Evolutionary conservation across 2,113 vertebrate species (phyloP).

Genomic region (Mellivora capensis): DNA sequence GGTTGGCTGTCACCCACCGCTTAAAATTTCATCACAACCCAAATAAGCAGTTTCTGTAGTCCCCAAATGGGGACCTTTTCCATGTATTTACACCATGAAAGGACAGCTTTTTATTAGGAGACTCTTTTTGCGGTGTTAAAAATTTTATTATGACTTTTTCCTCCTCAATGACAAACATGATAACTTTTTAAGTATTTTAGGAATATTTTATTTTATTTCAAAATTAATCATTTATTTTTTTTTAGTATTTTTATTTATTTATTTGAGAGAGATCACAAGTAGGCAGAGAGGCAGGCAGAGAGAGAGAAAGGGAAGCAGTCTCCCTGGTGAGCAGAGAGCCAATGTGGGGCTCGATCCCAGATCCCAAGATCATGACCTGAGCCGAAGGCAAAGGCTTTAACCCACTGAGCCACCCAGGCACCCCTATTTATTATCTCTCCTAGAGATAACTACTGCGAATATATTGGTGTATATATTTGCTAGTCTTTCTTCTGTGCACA

Average conservation of each 20-base stretch:
- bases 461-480: neutral
- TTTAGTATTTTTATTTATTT: neutral
- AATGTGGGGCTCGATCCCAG: too few relatives aligned
- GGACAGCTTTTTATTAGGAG: neutral
- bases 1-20: neutral
- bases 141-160: neutral
- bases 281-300: too few relatives aligned
- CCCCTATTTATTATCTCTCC: neutral
- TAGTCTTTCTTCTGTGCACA: neutral
- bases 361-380: too few relatives aligned
- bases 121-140: neutral
- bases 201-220: neutral
- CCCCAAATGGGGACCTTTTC: neutral
- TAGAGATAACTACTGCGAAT: neutral
- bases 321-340: too few relatives aligned
- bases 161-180: neutral
- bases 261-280: too few relatives aligned
- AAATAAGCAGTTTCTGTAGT: neutral
- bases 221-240: neutral
- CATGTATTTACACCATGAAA: neutral
- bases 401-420: too few relatives aligned
- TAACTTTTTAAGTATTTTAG: neutral
- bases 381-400: too few relatives aligned
- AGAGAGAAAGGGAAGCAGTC: too few relatives aligned
- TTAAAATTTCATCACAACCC: neutral